These are phyloP conservation scores for Deroptyus accipitrinus DNA, from an alignment of 2,113 vertebrate species.

Conservation along the genomic window DNA sequence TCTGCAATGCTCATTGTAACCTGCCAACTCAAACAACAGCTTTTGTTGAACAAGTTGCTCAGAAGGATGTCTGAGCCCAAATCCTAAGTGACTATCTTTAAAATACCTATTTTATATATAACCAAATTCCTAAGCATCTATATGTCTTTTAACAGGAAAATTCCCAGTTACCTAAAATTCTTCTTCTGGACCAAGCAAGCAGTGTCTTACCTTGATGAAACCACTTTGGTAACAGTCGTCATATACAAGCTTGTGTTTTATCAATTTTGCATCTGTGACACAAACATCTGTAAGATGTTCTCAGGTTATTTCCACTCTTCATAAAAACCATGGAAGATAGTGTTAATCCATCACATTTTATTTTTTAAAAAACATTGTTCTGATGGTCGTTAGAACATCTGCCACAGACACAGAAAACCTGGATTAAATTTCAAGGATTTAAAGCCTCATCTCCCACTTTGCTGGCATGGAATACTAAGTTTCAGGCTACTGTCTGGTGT, in stretches of 20 bases:
- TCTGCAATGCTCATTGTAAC: not conserved
- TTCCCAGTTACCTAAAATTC: not conserved
- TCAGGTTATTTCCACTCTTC: too few relatives aligned
- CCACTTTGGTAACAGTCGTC: not conserved
- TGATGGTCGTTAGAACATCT: not conserved
- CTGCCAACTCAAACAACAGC: not conserved
- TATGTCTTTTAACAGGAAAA: not conserved
- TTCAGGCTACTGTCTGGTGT: not conserved
- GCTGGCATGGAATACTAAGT: not conserved
- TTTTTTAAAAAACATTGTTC: not conserved
- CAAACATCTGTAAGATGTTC: not conserved
- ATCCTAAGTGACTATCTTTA: not conserved
- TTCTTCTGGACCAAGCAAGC: not conserved
- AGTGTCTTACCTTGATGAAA: not conserved
- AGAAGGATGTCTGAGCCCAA: not conserved
- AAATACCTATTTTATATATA: not conserved
- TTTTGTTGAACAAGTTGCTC: not conserved
- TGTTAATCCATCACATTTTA: not conserved
- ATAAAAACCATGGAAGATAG: not conserved
- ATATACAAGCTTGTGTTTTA: not conserved
- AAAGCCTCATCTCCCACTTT: not conserved
- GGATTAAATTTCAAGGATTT: conserved; percentile 21
- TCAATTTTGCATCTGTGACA: not conserved
- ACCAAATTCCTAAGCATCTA: not conserved
- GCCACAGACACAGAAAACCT: not conserved